These are phyloP conservation scores for Syrmaticus mikado DNA, from an alignment of 2,113 vertebrate species.

Conservation along the genomic window DNA sequence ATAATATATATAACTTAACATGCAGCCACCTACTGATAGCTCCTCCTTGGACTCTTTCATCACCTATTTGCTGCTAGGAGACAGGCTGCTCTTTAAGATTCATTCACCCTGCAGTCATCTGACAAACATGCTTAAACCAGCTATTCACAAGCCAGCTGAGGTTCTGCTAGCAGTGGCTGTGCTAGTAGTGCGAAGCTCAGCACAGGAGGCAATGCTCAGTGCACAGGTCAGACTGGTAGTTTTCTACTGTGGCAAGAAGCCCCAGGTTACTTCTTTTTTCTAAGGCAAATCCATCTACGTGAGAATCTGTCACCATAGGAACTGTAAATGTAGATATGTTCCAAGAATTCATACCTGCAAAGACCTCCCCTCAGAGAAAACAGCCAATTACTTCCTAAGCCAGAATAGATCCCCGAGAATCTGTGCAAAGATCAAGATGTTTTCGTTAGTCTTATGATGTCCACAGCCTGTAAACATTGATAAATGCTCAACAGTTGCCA, in stretches of 20 bases:
- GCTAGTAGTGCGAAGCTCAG: neutral
- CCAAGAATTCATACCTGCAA: neutral
- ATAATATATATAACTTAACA: neutral
- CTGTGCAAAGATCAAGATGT: neutral
- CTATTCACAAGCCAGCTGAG: neutral
- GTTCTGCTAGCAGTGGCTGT: neutral
- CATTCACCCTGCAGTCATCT: neutral
- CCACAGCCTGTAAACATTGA: neutral
- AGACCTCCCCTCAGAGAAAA: neutral
- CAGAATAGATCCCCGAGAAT: neutral
- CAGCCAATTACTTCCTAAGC: neutral
- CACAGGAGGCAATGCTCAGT: neutral
- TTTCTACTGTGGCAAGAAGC: neutral
- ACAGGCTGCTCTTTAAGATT: neutral
- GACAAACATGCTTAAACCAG: neutral
- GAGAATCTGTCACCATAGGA: neutral
- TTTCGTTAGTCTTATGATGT: neutral
- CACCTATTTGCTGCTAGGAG: neutral
- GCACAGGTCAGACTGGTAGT: neutral
- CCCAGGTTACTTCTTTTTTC: neutral
- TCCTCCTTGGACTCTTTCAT: neutral
- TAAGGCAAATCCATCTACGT: neutral
- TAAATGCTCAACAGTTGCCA: neutral
- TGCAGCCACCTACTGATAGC: neutral
- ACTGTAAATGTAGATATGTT: neutral